Percentiles rank a stretch among this genome's conserved stretches.
These are phyloP conservation scores for Tachypleus tridentatus DNA, from an alignment of 1,140 invertebrate genomes.

Conservation along the genomic window DNA sequence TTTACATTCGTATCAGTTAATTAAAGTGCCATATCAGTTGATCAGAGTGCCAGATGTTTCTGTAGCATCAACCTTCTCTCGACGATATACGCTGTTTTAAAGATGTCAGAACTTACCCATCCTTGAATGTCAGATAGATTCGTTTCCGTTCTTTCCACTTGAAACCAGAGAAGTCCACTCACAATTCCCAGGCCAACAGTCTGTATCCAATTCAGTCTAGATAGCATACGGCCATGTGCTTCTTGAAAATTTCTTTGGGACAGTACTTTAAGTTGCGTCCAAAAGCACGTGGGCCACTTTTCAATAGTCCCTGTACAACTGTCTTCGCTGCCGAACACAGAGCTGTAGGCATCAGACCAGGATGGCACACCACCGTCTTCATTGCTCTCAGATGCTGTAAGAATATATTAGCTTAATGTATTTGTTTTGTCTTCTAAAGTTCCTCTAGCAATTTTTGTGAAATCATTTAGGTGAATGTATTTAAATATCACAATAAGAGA, in stretches of 20 bases:
- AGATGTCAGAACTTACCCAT: conserved; percentile 39
- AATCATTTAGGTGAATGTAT: no score
- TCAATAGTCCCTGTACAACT: conserved; percentile 16
- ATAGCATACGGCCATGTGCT: conserved; percentile 60
- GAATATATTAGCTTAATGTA: no score
- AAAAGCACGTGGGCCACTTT: conserved; percentile 65
- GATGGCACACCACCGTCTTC: conserved; percentile 48
- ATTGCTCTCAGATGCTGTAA: conserved; percentile 31
- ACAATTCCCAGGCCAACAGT: conserved; percentile 58
- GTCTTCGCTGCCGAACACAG: conserved; percentile 42
- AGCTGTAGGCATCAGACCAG: conserved; percentile 48
- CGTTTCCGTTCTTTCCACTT: conserved; percentile 57
- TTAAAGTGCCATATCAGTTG: no score
- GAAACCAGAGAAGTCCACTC: conserved; percentile 66
- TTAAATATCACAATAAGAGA: no score
- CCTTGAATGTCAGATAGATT: conserved; percentile 66
- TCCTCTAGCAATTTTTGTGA: no score
- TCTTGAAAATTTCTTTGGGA: conserved; percentile 67
- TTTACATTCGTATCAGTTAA: no score
- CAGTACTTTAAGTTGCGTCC: conserved; percentile 64
- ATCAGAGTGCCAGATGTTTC: no score
- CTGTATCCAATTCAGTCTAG: conserved; percentile 67
- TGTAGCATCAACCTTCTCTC: no score
- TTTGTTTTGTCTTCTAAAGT: no score
- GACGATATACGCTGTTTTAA: no score